Percentiles rank a stretch among this genome's conserved stretches.
Evolutionary conservation across 2,113 vertebrate species (phyloP).

Genomic region (Pseudopodoces humilis): DNA sequence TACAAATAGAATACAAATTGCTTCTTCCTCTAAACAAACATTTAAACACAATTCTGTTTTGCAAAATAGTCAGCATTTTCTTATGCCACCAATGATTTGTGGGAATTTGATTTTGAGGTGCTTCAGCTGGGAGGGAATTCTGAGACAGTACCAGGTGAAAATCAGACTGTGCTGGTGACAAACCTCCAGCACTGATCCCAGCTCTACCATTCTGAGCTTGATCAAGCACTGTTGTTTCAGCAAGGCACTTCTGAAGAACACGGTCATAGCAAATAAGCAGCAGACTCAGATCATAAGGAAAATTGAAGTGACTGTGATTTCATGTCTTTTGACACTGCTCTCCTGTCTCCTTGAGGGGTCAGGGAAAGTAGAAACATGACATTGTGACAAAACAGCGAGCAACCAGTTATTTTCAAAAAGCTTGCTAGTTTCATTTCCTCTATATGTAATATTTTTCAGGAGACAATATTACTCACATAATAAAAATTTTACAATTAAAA

Average conservation of each 20-base stretch:
- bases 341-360: not conserved
- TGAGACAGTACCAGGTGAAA: not conserved
- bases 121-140: not conserved
- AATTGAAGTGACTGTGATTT: not conserved
- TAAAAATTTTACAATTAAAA: not conserved
- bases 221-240: not conserved
- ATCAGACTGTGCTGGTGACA: not conserved
- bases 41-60: not conserved
- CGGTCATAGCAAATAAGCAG: not conserved
- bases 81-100: not conserved
- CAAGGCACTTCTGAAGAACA: not conserved
- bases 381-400: not conserved
- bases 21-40: not conserved
- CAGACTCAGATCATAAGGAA: not conserved
- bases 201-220: not conserved
- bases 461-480: not conserved
- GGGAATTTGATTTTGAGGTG: not conserved
- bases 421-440: not conserved
- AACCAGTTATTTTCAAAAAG: not conserved
- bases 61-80: not conserved
- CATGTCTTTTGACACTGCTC: not conserved
- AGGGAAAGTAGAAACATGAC: not conserved
- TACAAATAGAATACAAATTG: not conserved
- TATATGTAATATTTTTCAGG: not conserved
- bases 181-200: not conserved